Base-by-base conservation (phyloP, 2,797 vertebrate genomes). In the Ibycter americanus region DNA sequence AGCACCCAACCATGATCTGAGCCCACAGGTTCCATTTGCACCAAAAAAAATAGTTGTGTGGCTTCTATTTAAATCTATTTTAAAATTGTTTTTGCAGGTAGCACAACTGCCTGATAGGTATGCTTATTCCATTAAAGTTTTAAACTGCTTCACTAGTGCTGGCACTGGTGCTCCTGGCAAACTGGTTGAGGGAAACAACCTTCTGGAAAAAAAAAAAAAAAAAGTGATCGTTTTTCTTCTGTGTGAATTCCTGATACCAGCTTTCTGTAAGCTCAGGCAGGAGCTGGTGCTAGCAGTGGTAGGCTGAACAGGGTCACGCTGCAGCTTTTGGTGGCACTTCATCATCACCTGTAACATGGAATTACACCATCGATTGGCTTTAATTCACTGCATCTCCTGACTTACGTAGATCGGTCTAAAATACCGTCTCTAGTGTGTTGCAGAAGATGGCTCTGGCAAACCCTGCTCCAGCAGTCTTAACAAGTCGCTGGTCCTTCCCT, bases 361-460 rank as follows among this genome's bases (percentile, higher is more conserved):
- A 38, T 16, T 71, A 12, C 23, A 31, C 49, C 34, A 27, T 61
- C 16, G 3, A 11, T 12, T 88, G 12, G 52, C 61, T 95, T 88
- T 93, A 85, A 81, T 80, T 96, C 55, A 44, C 31, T 78, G 42
- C 21, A n/a, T 54, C 40, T 77, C 21, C 32, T 93, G 61, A n/a
- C 40, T 74, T 67, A 18, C 15, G 18, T 26, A 61, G 47, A 61
- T 73, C 4, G 10, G 19, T 70, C 82, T 87, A 59, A 83, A 80
- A 59, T 70, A 21, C 29, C 12, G 0, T 44, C 36, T 81, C 19
- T 49, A 62, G 15, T 0, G 0, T 47, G 17, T n/a, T 63, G 67
- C 14, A 66, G 87, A 72, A 92, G 17, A 29, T 87, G 46, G 46
- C 22, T 89, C 42, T 62, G 40, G 63, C 38, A 88, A 67, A 61